Percentiles rank a stretch among this genome's conserved stretches.
Conservation (phyloP, 2,113 vertebrate genomes). For the Cephalopterus ornatus region DNA sequence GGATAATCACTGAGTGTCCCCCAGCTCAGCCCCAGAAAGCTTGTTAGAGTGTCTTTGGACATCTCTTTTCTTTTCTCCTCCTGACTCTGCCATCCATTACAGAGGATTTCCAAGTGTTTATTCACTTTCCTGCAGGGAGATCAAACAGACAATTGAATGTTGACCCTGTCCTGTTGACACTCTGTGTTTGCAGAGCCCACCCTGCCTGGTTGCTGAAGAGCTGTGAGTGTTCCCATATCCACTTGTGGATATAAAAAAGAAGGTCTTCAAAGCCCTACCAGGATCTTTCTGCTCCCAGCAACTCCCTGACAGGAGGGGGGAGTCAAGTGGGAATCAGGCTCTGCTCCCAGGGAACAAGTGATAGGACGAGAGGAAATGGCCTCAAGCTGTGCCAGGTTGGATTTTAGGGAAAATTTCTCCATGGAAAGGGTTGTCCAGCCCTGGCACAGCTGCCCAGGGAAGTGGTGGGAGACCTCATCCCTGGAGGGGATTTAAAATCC, state of each 20-base stretch:
- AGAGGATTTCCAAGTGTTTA: background rate
- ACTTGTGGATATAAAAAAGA: background rate
- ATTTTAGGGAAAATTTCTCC: background rate
- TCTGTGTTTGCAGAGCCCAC: background rate
- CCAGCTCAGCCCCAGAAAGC: background rate
- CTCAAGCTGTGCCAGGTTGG: background rate
- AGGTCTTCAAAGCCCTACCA: background rate
- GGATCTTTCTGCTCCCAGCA: background rate
- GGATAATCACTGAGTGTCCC: background rate
- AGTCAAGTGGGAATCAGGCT: rapidly evolving
- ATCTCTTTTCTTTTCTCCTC: background rate
- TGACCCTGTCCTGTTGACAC: background rate
- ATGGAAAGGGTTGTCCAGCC: background rate
- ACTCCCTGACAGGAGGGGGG: background rate
- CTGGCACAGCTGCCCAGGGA: background rate
- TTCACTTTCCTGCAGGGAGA: background rate
- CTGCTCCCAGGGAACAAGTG: background rate
- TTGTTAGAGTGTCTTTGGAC: background rate
- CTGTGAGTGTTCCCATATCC: rapidly evolving
- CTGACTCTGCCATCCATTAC: background rate
- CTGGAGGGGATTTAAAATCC: background rate
- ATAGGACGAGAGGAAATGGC: rapidly evolving
- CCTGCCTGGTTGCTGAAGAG: background rate
- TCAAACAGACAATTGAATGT: background rate
- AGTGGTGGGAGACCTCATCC: background rate